phyloP scores from a whole-genome alignment of 1,140 invertebrate species.

The Bombyx mandarina region DNA sequence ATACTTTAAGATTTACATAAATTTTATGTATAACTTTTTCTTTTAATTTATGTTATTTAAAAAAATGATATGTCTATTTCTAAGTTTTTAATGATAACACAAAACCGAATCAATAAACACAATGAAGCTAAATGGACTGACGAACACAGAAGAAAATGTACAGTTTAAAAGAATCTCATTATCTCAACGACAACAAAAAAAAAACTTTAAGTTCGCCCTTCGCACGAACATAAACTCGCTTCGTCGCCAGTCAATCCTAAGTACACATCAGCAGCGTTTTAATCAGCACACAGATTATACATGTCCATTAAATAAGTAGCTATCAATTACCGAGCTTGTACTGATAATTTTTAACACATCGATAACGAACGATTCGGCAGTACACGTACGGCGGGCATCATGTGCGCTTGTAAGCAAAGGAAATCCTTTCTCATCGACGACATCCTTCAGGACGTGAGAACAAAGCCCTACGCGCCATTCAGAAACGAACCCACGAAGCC shows the following conservation, averaged over 20 bases:
- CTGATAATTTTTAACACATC: slow-evolving; percentile 32
- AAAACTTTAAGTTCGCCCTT: not conserved
- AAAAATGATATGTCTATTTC: not conserved
- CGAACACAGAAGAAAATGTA: no score
- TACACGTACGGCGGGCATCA: slow-evolving; percentile 33
- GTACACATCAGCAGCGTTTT: not conserved
- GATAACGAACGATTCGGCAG: slow-evolving; percentile 52
- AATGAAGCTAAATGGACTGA: no score
- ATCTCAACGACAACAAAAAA: slow-evolving; percentile 6
- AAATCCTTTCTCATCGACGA: slow-evolving; percentile 61
- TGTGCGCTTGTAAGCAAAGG: slow-evolving; percentile 60
- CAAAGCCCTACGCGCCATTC: slow-evolving; percentile 28
- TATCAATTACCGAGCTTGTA: slow-evolving; percentile 54
- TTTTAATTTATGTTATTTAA: not conserved
- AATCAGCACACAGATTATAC: slow-evolving; percentile 42
- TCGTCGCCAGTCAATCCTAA: slow-evolving; percentile 2
- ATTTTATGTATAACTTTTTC: no score
- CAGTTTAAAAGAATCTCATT: not conserved
- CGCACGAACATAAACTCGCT: not conserved
- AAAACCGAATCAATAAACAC: no score
- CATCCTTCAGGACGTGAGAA: slow-evolving; percentile 40
- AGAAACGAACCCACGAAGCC: slow-evolving; percentile 33
- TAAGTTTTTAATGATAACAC: no score
- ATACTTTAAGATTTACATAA: no score
- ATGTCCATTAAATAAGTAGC: slow-evolving; percentile 59